Conservation (phyloP, 2,888 invertebrate species). For the Epirrita christyi region DNA sequence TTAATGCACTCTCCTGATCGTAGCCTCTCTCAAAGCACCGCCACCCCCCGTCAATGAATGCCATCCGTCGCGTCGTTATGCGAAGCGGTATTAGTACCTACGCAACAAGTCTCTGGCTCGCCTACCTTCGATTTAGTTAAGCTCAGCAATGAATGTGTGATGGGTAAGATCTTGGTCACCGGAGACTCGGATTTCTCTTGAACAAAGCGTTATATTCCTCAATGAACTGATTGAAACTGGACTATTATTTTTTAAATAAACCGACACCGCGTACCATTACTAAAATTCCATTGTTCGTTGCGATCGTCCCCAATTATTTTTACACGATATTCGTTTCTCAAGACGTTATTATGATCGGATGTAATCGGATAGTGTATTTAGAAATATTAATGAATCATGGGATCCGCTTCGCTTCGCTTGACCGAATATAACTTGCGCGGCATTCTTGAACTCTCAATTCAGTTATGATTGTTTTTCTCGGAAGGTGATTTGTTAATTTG, state of each 20-base stretch:
- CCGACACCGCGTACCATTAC: slow-evolving; percentile 75
- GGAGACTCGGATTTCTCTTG: slow-evolving; percentile 66
- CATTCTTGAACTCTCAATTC: slow-evolving; percentile 48
- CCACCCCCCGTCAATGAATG: slow-evolving; percentile 69
- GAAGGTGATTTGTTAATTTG: slow-evolving; percentile 49
- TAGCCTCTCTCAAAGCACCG: slow-evolving; percentile 82
- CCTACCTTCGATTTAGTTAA: slow-evolving; percentile 66
- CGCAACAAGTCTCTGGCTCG: slow-evolving; percentile 42
- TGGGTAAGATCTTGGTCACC: slow-evolving; percentile 33
- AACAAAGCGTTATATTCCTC: slow-evolving; percentile 77
- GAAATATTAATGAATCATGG: slow-evolving; percentile 75
- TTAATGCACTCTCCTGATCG: slow-evolving; percentile 83
- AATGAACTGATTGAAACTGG: slow-evolving; percentile 68
- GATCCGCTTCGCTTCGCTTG: slow-evolving; percentile 62
- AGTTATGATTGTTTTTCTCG: slow-evolving; percentile 50
- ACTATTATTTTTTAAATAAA: slow-evolving; percentile 64
- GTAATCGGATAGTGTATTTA: slow-evolving; percentile 79
- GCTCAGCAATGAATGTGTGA: slow-evolving; percentile 65
- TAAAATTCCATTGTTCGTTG: slow-evolving; percentile 79
- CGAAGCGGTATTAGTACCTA: slow-evolving; percentile 81
- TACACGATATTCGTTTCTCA: slow-evolving; percentile 68
- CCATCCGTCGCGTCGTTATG: slow-evolving; percentile 67
- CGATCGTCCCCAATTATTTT: slow-evolving; percentile 59
- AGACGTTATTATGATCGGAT: slow-evolving; percentile 71
- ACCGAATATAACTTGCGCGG: slow-evolving; percentile 47